Base-by-base conservation (phyloP, 2,797 vertebrate species). In the Chloroceryle inda region DNA sequence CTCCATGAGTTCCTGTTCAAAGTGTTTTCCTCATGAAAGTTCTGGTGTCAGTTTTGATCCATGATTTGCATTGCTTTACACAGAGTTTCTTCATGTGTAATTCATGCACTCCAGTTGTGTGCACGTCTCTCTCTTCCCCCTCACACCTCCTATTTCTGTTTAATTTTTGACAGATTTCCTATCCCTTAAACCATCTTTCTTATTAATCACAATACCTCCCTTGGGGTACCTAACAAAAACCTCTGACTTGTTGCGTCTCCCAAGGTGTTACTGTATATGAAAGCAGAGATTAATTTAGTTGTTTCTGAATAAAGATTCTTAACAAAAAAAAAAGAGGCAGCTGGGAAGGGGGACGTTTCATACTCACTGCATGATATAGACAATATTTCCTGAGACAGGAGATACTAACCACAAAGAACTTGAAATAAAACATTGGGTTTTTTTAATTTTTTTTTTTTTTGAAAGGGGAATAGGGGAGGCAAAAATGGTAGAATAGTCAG, bases 381-480 rank as follows among this genome's bases (percentile, higher is more conserved):
- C 98, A 98, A 95, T 98, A 97, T 98, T 98, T 98, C 98, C 98
- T 98, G 98, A 97, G 98, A 98, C 98, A 98, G 98, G 98, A 98
- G 98, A 98, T 97, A 98, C 63, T 97, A 96, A 97, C 97, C 98
- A 98, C 98, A 98, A 98, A 98, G 98, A 98, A 98, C 97, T 98
- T 98, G 94, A 98, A 98, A 97, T 98, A 98, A 98, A 98, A 97
- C 97, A 97, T 94, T 97, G 97, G 97, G 97, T 97, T n/a, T n/a
- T n/a, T n/a, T n/a, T n/a, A n/a, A n/a, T n/a, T 98, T 98, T 98
- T 97, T 86, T 97, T 98, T 98, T 98, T 97, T 98, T 98, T 35
- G 37, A 23, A 96, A 91, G 95, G 89, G 91, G 96, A 95, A 94
- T 96, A 97, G 91, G 91, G 35, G 88, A 93, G 72, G 40, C 44